A percentile compares a stretch with the other conserved stretches of the same genome.
Evolutionary conservation across 1,140 invertebrate species (phyloP).

Genomic region (Triops cancriformis): DNA sequence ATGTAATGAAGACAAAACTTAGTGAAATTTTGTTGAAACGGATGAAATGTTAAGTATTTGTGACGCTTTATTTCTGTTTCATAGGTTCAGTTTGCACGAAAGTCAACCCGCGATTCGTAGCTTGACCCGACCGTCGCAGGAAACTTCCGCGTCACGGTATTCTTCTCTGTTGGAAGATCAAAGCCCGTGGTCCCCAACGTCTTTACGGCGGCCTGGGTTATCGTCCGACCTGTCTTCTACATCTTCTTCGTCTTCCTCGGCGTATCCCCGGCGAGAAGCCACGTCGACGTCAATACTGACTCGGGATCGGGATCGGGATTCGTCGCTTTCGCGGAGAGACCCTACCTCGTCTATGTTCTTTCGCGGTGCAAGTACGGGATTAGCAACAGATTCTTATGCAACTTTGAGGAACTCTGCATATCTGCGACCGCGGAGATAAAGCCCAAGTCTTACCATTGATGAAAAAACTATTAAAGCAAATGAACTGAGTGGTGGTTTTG

Average conservation of each 20-base stretch:
- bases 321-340: background rate
- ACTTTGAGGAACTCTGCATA: constrained; percentile 19
- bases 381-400: constrained; percentile 17
- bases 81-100: constrained; percentile 10
- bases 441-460: background rate
- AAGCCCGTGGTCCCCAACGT: background rate
- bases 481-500: no score
- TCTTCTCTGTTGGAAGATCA: background rate
- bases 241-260: background rate
- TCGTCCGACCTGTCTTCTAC: background rate
- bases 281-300: background rate
- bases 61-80: background rate
- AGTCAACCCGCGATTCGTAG: background rate
- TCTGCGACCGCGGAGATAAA: constrained; percentile 24
- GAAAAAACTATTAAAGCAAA: no score
- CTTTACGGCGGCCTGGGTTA: background rate
- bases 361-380: background rate
- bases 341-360: background rate
- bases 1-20: no score
- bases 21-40: no score
- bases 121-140: background rate
- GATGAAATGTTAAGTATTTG: no score
- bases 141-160: background rate
- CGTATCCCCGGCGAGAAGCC: background rate
- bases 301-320: background rate